Base-by-base conservation (phyloP, 37 sponge, comb jelly and placozoan genomes). In the Eunapius fragilis region DNA sequence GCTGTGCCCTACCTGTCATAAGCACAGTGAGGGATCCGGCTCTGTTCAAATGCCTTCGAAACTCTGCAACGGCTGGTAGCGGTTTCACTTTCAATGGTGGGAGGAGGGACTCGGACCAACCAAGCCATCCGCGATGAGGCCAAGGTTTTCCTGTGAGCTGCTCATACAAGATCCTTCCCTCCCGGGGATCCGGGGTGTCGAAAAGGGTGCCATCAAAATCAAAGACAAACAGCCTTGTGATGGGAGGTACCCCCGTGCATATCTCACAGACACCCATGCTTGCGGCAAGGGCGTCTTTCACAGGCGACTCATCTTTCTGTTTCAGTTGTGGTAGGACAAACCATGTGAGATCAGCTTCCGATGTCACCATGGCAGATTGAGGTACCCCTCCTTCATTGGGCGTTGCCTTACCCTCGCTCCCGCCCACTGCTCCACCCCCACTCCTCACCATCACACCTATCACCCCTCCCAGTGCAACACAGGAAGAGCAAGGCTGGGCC, bases 201-300 rank as follows among this genome's bases (percentile, higher is more conserved):
- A 96, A 86, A 28, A 96, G 86, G 25, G 97, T 96, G 27, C 88
- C 90, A 83, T 96, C 97, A 80, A 96, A 93, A 76, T 96, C 97
- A 82, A 91, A 96, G 10, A 93, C n/a, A 58, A 86, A 93, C 23
- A 96, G 86, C 70, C 91, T 37, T 7, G 91, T 91, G 31, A 89
- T 82, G 47, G 85, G 75, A 71, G 76, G 81, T 11, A 25, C 69
- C 6, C 93, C 96, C 17, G 86, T 86, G 76, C 82, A 80, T 9
- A 92, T 92, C 33, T 47, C 73, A 0, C 79, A 71, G 24, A 69
- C 38, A n/a, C 78, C 25, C n/a, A 28, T 30, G 34, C 25, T 23
- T 50, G 14, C 37, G 6, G 37, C 33, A 31, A 72, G 31, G 1
- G 13, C 26, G 5, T 11, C 74, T 17, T 38, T 48, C 11, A 6